A percentile compares a stretch with the other conserved stretches of the same genome.
Conservation (phyloP, 2,888 invertebrate genomes). For the Mythimna loreyi region DNA sequence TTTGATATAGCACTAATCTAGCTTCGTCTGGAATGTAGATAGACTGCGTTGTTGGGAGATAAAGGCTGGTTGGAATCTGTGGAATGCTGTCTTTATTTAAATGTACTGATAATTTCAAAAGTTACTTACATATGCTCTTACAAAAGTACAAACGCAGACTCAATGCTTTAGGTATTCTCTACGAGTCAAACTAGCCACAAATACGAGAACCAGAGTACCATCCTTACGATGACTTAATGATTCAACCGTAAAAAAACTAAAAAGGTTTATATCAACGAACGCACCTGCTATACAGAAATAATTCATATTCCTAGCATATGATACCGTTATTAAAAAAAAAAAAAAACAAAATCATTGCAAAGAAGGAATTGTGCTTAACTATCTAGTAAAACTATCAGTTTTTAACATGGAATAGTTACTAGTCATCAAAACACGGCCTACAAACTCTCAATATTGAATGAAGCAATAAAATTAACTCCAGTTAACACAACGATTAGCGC, state of each 20-base stretch:
- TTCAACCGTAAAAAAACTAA: no score
- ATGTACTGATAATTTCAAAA: not conserved
- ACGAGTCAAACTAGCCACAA: no score
- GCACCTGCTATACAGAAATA: no score
- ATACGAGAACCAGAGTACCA: not conserved
- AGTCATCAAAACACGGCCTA: not conserved
- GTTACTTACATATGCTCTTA: not conserved
- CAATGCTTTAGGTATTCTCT: no score
- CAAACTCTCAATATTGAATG: conserved; percentile 27
- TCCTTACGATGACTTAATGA: no score
- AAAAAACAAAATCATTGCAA: not conserved
- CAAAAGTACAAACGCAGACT: no score
- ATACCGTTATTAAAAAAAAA: no score
- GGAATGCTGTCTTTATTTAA: conserved; percentile 14
- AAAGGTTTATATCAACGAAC: no score
- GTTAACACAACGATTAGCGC: conserved; percentile 47
- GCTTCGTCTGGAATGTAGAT: conserved; percentile 45
- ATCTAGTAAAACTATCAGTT: not conserved
- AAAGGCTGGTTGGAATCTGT: not conserved
- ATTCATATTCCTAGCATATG: no score
- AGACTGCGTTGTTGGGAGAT: conserved; percentile 34
- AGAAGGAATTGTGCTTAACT: no score
- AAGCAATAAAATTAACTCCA: conserved; percentile 35
- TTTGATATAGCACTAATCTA: conserved; percentile 32
- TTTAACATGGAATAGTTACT: not conserved